Evolutionary conservation across 2,113 vertebrate genomes (phyloP), one percentile per base, ranked within the genome.

Genomic region (Peromyscus polionotus): DNA sequence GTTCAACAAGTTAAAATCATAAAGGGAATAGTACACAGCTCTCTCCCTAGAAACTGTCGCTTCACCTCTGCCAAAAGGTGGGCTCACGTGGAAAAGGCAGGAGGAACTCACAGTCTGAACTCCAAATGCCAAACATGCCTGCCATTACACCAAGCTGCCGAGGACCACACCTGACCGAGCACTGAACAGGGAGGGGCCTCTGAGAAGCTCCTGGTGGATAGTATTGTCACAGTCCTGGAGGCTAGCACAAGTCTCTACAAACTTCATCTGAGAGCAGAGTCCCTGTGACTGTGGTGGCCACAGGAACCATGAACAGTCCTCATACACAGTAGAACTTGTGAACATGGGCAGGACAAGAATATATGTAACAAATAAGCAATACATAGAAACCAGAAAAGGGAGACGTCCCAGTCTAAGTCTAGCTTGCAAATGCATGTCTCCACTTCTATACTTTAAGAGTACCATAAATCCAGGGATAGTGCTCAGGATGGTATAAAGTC

Each of bases 101-200:
- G 92, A 94, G 91, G 77, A 90, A 57, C 51, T 97, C 92, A 84
- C 92, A 84, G 26, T 83, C 28, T n/a, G 51, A 51, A 93, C 42
- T 42, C 59, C 42, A 61, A 91, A 89, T 61, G 73, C 72, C 85
- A 81, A 75, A 81, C 5, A 83, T 68, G 89, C 42, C 85, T 0
- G 76, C 81, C 65, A 54, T 67, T 10, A 72, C 22, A 88, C 51
- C 48, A n/a, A 42, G 59, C 72, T 36, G 20, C 31, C 81, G 70
- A 88, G 59, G 87, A 68, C 61, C 96, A 89, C 12, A 0, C n/a
- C 68, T 39, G 61, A 67, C 31, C 2, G 13, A 61, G 91, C 10
- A 0, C 86, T 51, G 7, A n/a, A 17, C 0, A 48, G 45, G 45
- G 45, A 19, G 19, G 63, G n/a, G 57, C 9, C 39, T 61, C 65